Evolutionary conservation across 1,140 invertebrate genomes (phyloP).

Genomic region (Megalopta genalis): DNA sequence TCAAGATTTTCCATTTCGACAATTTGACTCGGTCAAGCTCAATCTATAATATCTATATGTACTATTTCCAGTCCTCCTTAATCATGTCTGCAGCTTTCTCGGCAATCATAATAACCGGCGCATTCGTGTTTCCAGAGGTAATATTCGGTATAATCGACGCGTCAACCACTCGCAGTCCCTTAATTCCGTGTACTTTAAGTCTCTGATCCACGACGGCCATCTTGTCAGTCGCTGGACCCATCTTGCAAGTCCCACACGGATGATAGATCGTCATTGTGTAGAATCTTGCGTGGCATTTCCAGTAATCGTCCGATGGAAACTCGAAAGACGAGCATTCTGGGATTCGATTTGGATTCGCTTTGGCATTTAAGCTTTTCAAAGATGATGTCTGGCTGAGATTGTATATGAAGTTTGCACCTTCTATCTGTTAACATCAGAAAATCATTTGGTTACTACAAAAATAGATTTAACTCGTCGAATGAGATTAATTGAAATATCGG

Average conservation of each 20-base stretch:
- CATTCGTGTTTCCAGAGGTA: constrained; percentile 86
- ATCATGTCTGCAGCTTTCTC: constrained; percentile 86
- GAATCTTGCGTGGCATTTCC: constrained; percentile 85
- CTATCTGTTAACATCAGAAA: constrained; percentile 78
- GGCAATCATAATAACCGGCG: constrained; percentile 85
- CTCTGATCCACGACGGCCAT: constrained; percentile 83
- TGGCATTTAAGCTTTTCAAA: constrained; percentile 83
- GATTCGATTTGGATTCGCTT: constrained; percentile 82
- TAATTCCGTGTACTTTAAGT: constrained; percentile 82
- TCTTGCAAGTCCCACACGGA: constrained; percentile 80
- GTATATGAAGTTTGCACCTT: constrained; percentile 86
- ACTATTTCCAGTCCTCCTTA: constrained; percentile 79
- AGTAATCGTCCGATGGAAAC: constrained; percentile 84
- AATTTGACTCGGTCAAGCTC: too few species aligned
- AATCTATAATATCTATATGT: background rate
- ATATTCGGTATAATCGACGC: constrained; percentile 87
- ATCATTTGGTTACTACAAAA: background rate
- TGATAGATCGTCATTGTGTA: constrained; percentile 87
- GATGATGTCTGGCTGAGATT: constrained; percentile 83
- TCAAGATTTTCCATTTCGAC: too few species aligned
- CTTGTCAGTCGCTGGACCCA: constrained; percentile 81
- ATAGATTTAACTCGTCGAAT: too few species aligned
- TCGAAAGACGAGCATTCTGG: constrained; percentile 81
- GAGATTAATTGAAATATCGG: too few species aligned
- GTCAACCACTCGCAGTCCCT: constrained; percentile 84